Percentiles rank a stretch among this genome's conserved stretches.
Evolutionary conservation across 2,888 invertebrate species (phyloP).

Genomic region (Nemapogon koenigi): DNA sequence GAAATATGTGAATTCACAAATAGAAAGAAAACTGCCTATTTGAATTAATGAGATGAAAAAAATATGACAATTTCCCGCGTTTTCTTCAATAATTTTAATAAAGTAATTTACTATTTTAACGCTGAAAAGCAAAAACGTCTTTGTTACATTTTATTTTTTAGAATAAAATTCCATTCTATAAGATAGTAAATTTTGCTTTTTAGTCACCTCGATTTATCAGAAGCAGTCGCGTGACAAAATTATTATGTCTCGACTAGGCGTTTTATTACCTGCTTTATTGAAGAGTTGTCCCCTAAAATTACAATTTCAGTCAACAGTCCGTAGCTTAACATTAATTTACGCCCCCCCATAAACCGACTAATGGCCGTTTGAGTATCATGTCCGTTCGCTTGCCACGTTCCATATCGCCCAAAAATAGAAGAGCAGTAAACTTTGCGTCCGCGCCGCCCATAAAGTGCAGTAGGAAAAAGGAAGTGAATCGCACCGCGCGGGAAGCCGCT

Average conservation of each 20-base stretch:
- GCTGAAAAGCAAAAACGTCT: too few relatives aligned
- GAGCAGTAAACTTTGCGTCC: slow-evolving; percentile 28
- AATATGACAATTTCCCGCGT: too few relatives aligned
- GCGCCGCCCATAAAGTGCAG: slow-evolving; percentile 32
- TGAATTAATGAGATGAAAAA: too few relatives aligned
- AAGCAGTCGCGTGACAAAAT: too few relatives aligned
- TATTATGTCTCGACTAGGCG: neutral
- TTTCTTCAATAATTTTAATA: too few relatives aligned
- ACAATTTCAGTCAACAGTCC: neutral
- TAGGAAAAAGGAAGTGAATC: slow-evolving; percentile 40
- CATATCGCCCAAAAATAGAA: slow-evolving; percentile 30
- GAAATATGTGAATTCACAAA: too few relatives aligned
- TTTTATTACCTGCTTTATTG: neutral
- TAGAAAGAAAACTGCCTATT: too few relatives aligned
- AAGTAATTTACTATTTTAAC: too few relatives aligned
- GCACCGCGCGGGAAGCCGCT: slow-evolving; percentile 39
- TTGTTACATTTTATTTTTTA: too few relatives aligned
- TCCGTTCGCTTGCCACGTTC: slow-evolving; percentile 9
- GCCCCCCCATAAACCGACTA: slow-evolving; percentile 2
- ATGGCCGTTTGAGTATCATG: slow-evolving; percentile 8
- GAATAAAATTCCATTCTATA: too few relatives aligned
- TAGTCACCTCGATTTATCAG: too few relatives aligned
- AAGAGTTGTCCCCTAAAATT: neutral
- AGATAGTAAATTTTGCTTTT: too few relatives aligned
- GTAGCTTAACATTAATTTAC: slow-evolving; percentile 2